Evolutionary conservation across 2,888 invertebrate genomes (phyloP), one percentile per base, ranked within the genome.

Genomic region (Ligdia adustata): DNA sequence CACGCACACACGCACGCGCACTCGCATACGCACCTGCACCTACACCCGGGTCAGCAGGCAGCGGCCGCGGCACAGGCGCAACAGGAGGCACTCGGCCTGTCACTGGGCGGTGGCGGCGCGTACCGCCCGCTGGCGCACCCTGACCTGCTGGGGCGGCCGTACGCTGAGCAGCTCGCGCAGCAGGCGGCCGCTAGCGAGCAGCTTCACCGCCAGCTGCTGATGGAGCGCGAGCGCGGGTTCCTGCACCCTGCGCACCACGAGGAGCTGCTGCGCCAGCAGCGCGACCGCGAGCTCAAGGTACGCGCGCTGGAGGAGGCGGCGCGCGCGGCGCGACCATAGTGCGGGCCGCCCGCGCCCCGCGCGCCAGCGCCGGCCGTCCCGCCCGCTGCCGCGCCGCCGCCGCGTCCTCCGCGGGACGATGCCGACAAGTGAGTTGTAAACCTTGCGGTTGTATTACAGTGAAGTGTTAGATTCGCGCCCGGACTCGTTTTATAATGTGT

Each of bases 1-100:
- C 97, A 97, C 85, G 96, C 96, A 68, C 96, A 97, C 90, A 96
- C 96, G 63, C 96, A 96, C 84, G 95, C 97, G 75, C 97, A 97
- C 91, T 95, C 97, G 70, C 96, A 96, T 91, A 94, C 95, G 64
- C 96, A 96, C 90, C 92, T 96, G 65, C 95, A 96, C 91, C 92
- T 94, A 63, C 94, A 93, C 79, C 95, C 95, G 72, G 94, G 94
- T 56, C 94, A 94, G 82, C 94, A 94, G 75, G 92, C 92, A 64
- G 92, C 92, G 49, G 75, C 75, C 57, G 79, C 91, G 49, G 76
- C 76, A 54, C 82, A 82, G 64, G 91, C 91, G 70, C 95, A 94
- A 83, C 95, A 94, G 83, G 95, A 95, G 81, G 92, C 92, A 34
- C 66, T 87, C 51, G 75, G 83, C 18, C 70, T 87, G 42, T n/a